These are phyloP conservation scores for Saimiri boliviensis DNA, from an alignment of 2,113 vertebrate genomes.

Conservation along the genomic window DNA sequence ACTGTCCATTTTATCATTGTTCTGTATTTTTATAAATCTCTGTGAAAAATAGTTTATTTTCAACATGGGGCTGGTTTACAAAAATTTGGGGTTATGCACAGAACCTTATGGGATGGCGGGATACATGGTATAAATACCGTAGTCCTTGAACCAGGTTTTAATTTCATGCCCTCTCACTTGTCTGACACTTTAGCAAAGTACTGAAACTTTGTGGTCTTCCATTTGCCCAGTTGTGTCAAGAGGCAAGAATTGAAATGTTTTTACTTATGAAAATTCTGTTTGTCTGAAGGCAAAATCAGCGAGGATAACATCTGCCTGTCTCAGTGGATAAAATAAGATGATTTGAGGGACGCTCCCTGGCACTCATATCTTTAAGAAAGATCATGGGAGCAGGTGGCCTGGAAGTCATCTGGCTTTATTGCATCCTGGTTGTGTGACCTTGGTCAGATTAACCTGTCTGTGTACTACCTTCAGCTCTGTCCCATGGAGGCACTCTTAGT, in stretches of 20 bases:
- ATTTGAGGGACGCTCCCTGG: fast-evolving
- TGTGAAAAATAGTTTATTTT: not conserved
- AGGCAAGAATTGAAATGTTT: not conserved
- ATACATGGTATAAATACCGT: fast-evolving
- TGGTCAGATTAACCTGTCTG: no score
- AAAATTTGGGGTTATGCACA: not conserved
- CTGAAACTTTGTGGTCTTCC: not conserved
- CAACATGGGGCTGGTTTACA: not conserved
- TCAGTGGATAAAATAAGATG: no score
- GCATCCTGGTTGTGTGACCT: not conserved
- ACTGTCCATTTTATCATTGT: not conserved
- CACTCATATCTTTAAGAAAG: not conserved
- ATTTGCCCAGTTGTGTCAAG: not conserved
- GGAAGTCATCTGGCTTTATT: not conserved
- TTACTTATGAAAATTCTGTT: not conserved
- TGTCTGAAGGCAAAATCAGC: not conserved
- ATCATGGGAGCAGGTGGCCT: not conserved
- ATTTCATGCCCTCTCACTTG: not conserved
- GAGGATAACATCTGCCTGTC: no score
- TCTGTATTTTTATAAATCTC: not conserved
- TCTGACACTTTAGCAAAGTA: not conserved
- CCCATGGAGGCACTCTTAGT: fast-evolving
- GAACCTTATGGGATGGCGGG: not conserved
- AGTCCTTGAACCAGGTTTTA: not conserved
- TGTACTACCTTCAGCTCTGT: not conserved